phyloP scores from a whole-genome alignment of 2,888 invertebrate genomes.

The Hecatera dysodea region DNA sequence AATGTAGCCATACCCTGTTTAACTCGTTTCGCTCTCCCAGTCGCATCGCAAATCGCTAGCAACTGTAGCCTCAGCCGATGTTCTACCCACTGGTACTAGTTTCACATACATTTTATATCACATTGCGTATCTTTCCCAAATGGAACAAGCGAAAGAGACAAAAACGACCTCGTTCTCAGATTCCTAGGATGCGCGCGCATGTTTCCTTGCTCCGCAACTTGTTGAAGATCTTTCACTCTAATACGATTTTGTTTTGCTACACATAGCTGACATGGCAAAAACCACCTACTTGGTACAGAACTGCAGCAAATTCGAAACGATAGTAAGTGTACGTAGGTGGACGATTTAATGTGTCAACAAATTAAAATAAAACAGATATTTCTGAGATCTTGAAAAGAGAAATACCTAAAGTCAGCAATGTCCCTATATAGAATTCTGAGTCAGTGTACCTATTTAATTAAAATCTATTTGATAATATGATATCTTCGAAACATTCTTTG shows the following conservation, averaged over 20 bases:
- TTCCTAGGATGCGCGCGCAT: slow-evolving; percentile 74
- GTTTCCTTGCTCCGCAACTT: slow-evolving; percentile 69
- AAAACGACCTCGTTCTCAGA: slow-evolving; percentile 41
- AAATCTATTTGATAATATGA: background rate
- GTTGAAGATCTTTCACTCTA: slow-evolving; percentile 66
- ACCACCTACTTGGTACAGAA: background rate
- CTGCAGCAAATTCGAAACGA: background rate
- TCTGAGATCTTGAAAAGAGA: too few relatives aligned
- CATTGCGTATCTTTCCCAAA: slow-evolving; percentile 39
- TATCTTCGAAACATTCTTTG: background rate
- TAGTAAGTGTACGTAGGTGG: too few relatives aligned
- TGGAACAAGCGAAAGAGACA: slow-evolving; percentile 35
- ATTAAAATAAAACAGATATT: background rate
- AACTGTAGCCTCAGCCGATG: too few relatives aligned
- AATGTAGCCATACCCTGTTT: too few relatives aligned
- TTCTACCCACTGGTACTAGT: slow-evolving; percentile 36
- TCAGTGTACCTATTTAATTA: background rate
- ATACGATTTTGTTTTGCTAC: slow-evolving; percentile 41
- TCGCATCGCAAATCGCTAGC: too few relatives aligned
- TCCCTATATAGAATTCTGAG: background rate
- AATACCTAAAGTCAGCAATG: too few relatives aligned
- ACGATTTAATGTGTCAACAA: background rate
- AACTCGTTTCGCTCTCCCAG: too few relatives aligned
- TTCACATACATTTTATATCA: slow-evolving; percentile 41
- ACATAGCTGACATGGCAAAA: slow-evolving; percentile 20